Evolutionary conservation across 2,797 vertebrate species (phyloP).

Genomic region (Pteronotus mesoamericanus): DNA sequence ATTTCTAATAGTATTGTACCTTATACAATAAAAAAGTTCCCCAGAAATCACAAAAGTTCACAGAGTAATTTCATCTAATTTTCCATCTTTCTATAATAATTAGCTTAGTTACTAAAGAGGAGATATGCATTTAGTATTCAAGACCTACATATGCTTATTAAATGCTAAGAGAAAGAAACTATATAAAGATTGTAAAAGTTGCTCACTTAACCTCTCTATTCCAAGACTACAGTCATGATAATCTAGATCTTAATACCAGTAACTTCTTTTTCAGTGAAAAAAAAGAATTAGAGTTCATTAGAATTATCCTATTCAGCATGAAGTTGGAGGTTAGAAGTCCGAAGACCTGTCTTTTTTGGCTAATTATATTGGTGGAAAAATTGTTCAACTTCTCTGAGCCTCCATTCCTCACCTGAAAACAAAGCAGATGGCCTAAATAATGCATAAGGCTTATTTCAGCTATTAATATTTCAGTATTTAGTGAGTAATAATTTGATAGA

Average conservation of each 20-base stretch:
- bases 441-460: not conserved
- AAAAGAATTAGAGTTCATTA: not conserved
- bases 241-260: not conserved
- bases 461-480: conserved; percentile 27
- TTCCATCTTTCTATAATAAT: not conserved
- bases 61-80: not conserved
- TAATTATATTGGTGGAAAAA: conserved; percentile 1
- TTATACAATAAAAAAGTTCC: not conserved
- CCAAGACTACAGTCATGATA: not conserved
- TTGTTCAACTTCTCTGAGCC: not conserved
- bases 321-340: not conserved
- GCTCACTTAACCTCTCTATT: not conserved
- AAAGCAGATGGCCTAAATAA: conserved; percentile 8
- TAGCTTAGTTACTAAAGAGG: not conserved
- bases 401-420: not conserved
- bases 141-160: not conserved
- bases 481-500: not conserved
- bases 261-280: conserved; percentile 25
- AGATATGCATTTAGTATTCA: not conserved
- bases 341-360: not conserved
- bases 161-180: conserved; percentile 21
- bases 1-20: not conserved
- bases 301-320: not conserved
- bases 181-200: not conserved
- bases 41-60: not conserved